Conservation (phyloP, 2,888 invertebrate species). For the Lasioglossum malachurum region DNA sequence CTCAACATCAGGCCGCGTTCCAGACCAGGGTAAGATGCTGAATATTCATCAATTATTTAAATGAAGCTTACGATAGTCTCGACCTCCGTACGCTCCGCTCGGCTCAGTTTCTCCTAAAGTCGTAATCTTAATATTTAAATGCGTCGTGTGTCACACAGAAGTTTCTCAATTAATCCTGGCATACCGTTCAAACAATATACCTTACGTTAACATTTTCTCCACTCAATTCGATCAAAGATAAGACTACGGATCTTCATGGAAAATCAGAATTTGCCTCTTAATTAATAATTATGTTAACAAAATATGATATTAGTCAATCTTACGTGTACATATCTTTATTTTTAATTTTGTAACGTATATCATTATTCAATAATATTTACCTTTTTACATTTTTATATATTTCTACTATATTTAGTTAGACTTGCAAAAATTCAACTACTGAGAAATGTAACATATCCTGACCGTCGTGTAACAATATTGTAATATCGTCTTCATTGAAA, state of each 20-base stretch:
- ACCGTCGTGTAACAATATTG: background rate
- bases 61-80: background rate
- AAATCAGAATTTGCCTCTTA: no score
- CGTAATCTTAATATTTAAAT: background rate
- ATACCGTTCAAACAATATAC: background rate
- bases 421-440: background rate
- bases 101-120: background rate
- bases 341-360: background rate
- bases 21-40: slow-evolving; percentile 88
- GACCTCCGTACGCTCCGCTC: background rate
- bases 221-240: background rate
- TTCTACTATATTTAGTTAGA: background rate
- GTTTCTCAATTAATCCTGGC: background rate
- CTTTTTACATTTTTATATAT: background rate
- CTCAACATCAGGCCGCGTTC: slow-evolving; percentile 88
- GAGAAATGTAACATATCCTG: background rate
- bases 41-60: background rate
- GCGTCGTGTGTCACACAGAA: background rate
- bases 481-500: background rate
- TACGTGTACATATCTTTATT: background rate
- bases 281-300: background rate
- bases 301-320: background rate
- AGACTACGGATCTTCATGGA: background rate
- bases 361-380: background rate
- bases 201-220: background rate